Percentiles rank a stretch among this genome's conserved stretches.
Evolutionary conservation across 2,797 vertebrate genomes (phyloP).

Genomic region (Acipenser oxyrinchus): DNA sequence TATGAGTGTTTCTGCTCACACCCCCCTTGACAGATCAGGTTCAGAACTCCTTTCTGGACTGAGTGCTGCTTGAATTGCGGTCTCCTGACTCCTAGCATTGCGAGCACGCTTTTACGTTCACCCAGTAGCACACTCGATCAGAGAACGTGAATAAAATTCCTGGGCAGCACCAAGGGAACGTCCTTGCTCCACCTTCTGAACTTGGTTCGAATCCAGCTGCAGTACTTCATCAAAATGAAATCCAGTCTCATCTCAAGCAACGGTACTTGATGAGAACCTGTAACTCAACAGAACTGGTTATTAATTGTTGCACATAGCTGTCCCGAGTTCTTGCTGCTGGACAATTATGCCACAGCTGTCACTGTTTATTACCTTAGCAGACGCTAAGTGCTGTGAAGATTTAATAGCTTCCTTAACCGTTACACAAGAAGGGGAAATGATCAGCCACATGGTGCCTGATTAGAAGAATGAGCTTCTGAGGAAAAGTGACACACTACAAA

Average conservation of each 20-base stretch:
- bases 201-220: too few species aligned
- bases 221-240: too few species aligned
- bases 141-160: too few species aligned
- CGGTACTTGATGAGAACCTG: constrained; percentile 11
- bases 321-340: constrained; percentile 12
- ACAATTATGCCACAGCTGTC: constrained; percentile 27
- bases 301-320: constrained; percentile 20
- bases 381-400: constrained; percentile 18
- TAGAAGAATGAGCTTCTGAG: not conserved
- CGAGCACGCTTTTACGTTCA: too few species aligned
- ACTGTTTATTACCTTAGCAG: constrained; percentile 20
- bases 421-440: constrained; percentile 22
- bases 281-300: constrained; percentile 19
- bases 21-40: too few species aligned
- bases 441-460: constrained; percentile 17
- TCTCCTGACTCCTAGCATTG: too few species aligned
- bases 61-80: not conserved
- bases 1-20: too few species aligned
- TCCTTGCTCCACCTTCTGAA: too few species aligned
- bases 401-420: constrained; percentile 23
- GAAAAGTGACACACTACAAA: not conserved
- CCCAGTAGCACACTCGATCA: too few species aligned
- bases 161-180: too few species aligned
- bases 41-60: too few species aligned
- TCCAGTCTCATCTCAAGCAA: not conserved